Conservation (phyloP, 2,113 vertebrate genomes). For the Terrapene triunguis region DNA sequence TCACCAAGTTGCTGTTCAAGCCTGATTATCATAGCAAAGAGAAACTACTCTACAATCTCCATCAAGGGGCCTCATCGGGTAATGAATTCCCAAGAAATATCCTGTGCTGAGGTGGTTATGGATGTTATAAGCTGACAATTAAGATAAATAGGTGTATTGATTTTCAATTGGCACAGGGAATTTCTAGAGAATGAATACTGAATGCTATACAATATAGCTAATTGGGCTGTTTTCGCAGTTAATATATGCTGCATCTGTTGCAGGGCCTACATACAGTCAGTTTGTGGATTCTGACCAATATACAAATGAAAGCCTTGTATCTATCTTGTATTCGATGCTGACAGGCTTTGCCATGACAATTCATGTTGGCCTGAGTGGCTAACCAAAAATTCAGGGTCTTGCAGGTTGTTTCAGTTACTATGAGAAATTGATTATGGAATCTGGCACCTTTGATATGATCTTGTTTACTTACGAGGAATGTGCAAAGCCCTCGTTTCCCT, state of each 20-base stretch:
- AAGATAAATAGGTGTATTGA: not conserved
- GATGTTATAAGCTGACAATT: not conserved
- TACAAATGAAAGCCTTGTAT: not conserved
- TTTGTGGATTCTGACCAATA: not conserved
- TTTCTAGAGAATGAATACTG: not conserved
- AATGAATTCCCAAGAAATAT: not conserved
- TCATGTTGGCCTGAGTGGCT: not conserved
- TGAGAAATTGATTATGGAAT: not conserved
- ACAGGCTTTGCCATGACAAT: not conserved
- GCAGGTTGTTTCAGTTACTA: not conserved
- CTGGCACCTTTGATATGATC: not conserved
- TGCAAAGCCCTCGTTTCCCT: not conserved
- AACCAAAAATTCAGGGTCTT: not conserved
- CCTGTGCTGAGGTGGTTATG: fast-evolving
- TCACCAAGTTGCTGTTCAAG: not conserved
- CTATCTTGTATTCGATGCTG: not conserved
- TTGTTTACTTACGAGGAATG: too few species aligned
- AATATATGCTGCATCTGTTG: not conserved
- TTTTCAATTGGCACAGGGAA: not conserved
- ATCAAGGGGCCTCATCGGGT: not conserved
- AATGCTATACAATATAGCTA: not conserved
- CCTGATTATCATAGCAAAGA: conserved; percentile 8
- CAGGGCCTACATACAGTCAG: not conserved
- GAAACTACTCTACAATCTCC: not conserved
- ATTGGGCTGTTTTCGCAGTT: fast-evolving